Percentiles rank a stretch among this genome's conserved stretches.
These are phyloP conservation scores for Chascanopsetta lugubris DNA, from an alignment of 2,113 vertebrate genomes.

Conservation along the genomic window DNA sequence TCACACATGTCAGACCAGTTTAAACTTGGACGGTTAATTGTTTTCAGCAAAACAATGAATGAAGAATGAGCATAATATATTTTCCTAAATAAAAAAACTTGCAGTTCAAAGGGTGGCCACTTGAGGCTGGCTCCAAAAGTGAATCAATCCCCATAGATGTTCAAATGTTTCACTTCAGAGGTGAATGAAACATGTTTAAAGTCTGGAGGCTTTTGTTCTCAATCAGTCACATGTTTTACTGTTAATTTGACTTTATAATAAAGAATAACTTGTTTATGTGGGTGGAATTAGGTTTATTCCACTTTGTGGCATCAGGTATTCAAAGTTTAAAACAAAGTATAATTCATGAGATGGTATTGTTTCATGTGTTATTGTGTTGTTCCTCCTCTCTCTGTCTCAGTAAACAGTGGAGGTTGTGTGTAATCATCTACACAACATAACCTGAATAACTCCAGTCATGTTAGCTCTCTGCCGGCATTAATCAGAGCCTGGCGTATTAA, in stretches of 20 bases:
- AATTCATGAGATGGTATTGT: conserved; percentile 56
- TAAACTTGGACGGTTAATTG: background rate
- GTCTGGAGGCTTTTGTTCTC: too few relatives aligned
- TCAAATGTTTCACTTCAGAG: too few relatives aligned
- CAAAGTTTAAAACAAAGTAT: conserved; percentile 20
- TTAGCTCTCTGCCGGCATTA: conserved; percentile 99
- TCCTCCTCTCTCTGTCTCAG: conserved; percentile 81
- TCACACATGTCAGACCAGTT: background rate
- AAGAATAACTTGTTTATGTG: too few relatives aligned
- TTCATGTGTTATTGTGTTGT: conserved; percentile 54
- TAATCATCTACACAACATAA: conserved; percentile 99
- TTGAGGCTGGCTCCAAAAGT: too few relatives aligned
- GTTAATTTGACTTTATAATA: too few relatives aligned
- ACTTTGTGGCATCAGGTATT: conserved; percentile 17
- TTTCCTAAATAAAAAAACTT: background rate
- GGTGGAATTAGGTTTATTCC: conserved; percentile 7
- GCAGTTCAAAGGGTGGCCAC: background rate
- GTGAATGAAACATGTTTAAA: too few relatives aligned
- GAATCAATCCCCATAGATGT: too few relatives aligned
- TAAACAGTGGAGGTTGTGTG: conserved; percentile 98
- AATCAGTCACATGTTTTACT: too few relatives aligned
- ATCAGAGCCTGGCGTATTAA: conserved; percentile 99
- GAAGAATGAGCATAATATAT: background rate
- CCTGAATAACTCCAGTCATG: conserved; percentile 99
- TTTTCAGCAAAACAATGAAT: background rate